Evolutionary conservation across 2,888 invertebrate genomes (phyloP), one percentile per base, ranked within the genome.

Genomic region (Lomographa bimaculata): DNA sequence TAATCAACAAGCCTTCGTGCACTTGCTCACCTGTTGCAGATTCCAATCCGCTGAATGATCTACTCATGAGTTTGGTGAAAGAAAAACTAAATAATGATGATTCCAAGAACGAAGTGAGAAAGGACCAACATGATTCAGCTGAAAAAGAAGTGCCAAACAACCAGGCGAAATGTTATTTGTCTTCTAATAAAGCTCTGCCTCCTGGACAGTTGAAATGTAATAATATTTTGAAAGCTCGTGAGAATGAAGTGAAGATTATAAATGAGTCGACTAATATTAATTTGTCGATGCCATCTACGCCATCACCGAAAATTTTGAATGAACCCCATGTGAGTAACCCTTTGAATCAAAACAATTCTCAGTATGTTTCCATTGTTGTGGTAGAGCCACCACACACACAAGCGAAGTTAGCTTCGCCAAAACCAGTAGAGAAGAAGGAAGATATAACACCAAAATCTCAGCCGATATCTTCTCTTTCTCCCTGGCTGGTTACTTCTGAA

Each of bases 181-280:
- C 91, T 23, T 91, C 91, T 18, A 91, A 90, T 11, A 93, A 93
- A 62, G 94, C 95, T 9, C 91, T 97, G 42, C 97, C 97, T 25
- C 96, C 96, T 4, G 96, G 97, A 51, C 96, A 97, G 71, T 91
- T 98, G 47, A 98, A 98, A 84, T 98, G 98, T 84, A 98, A 87
- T 51, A 98, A 87, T 47, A 97, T 98, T 73, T 89, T 98, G 35
- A 98, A 98, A 91, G 96, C 96, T 80, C 91, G 91, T 60, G 81
- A 90, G 58, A 87, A 75, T 56, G 89, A 89, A 58, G 80, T 89
- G 3, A 89, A 86, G 53, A 80, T 89, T 27, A 76, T 86, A 10
- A 86, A 89, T 53, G 85, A 89, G 52, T 78, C 85, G 11, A 79
- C 79, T 33, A 84, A 82, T 39, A 81, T 84, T 7, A 85, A 85